Evolutionary conservation across 2,888 invertebrate genomes (phyloP).

Genomic region (Nesidiocoris tenuis): DNA sequence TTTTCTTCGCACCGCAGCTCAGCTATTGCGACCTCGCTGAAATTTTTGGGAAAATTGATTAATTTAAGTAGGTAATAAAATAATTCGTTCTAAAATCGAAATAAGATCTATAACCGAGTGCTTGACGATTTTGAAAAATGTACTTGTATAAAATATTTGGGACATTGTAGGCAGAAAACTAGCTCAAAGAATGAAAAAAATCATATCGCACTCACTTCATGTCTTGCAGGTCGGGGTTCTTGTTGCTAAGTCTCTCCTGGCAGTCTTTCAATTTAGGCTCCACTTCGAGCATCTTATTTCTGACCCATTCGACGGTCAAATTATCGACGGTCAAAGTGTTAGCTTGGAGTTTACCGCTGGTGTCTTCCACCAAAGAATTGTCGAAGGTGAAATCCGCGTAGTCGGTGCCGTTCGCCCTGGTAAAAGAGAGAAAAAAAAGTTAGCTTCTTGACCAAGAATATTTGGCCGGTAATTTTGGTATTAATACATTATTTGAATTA

Average conservation of each 20-base stretch:
- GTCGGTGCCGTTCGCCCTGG: slow-evolving; percentile 55
- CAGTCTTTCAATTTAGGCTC: slow-evolving; percentile 77
- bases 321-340: slow-evolving; percentile 89
- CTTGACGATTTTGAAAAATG: too few species aligned
- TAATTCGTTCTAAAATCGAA: too few species aligned
- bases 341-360: slow-evolving; percentile 81
- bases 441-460: too few species aligned
- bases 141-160: too few species aligned
- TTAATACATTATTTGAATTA: too few species aligned
- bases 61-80: too few species aligned
- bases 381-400: slow-evolving; percentile 82
- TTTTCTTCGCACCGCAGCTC: slow-evolving; percentile 80
- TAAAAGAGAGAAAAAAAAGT: too few species aligned
- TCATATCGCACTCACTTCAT: slow-evolving; percentile 46
- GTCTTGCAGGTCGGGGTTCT: slow-evolving; percentile 48
- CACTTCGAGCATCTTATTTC: slow-evolving; percentile 74
- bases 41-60: too few species aligned
- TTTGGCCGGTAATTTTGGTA: too few species aligned
- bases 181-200: background rate
- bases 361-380: slow-evolving; percentile 82
- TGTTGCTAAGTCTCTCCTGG: slow-evolving; percentile 67
- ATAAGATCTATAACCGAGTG: too few species aligned
- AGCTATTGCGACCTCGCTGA: slow-evolving; percentile 62
- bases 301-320: slow-evolving; percentile 85
- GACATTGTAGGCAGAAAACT: background rate